Conservation (phyloP, 2,797 vertebrate species). For the Rhabdophis nuchalis region DNA sequence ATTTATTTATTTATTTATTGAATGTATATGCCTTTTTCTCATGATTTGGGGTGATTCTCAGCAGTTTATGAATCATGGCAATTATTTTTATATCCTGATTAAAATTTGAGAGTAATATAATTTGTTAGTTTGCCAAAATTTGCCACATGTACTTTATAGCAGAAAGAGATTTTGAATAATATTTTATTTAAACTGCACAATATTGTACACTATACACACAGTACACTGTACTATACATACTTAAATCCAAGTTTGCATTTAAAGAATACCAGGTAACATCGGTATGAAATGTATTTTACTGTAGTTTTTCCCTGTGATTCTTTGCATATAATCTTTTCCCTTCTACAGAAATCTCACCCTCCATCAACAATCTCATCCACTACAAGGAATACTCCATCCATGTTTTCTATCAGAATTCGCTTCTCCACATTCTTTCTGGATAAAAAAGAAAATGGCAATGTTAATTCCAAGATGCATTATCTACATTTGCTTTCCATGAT, state of each 20-base stretch:
- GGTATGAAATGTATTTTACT: neutral
- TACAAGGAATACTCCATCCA: constrained; percentile 86
- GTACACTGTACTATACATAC: neutral
- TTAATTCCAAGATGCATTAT: neutral
- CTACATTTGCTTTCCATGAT: neutral
- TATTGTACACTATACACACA: neutral
- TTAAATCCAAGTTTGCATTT: neutral
- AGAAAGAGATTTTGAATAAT: neutral
- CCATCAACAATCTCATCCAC: constrained; percentile 90
- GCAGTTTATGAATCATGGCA: neutral
- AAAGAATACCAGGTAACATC: neutral
- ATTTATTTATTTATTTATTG: neutral
- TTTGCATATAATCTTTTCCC: neutral
- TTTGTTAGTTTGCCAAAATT: neutral
- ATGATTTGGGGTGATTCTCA: neutral
- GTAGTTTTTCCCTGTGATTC: neutral
- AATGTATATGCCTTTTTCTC: neutral
- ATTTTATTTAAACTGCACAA: neutral
- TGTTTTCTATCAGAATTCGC: constrained; percentile 83
- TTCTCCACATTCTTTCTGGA: constrained; percentile 88
- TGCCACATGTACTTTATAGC: neutral
- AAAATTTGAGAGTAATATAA: neutral
- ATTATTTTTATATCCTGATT: neutral
- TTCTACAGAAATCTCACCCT: constrained; percentile 60
- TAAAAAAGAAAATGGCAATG: neutral